Conservation (phyloP, 2,888 invertebrate genomes). For the Tiphia femorata region DNA sequence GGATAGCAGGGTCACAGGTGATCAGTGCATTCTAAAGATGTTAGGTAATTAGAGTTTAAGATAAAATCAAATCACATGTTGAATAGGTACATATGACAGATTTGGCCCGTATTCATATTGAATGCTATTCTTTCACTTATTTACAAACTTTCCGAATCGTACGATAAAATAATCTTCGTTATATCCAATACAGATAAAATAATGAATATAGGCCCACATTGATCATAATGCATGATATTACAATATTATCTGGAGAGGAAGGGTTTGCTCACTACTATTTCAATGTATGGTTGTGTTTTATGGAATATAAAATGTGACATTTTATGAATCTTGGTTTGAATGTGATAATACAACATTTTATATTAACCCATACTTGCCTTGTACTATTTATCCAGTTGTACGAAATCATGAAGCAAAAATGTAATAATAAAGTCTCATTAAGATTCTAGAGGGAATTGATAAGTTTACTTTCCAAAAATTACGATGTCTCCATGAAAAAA, state of each 20-base stretch:
- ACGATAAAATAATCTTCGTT: no score
- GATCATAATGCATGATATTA: conserved; percentile 7
- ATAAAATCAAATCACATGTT: background rate
- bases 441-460: conserved; percentile 27
- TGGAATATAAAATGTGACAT: conserved; percentile 40
- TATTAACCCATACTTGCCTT: conserved; percentile 66
- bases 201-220: conserved; percentile 14
- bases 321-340: conserved; percentile 25
- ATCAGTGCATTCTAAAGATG: conserved; percentile 24
- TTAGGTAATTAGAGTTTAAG: no score
- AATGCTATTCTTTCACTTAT: no score
- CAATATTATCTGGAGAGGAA: conserved; percentile 41
- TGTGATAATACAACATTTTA: conserved; percentile 35
- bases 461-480: no score
- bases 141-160: no score
- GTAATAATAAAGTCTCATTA: conserved; percentile 51
- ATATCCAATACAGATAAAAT: no score
- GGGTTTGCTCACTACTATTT: conserved; percentile 24
- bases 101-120: background rate
- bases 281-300: conserved; percentile 35
- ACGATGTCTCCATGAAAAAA: no score
- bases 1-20: conserved; percentile 50
- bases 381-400: conserved; percentile 68
- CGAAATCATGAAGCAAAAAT: conserved; percentile 65
- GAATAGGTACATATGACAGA: background rate